Evolutionary conservation across 2,888 invertebrate genomes (phyloP).

Genomic region (Cryptophagus acutangulus): DNA sequence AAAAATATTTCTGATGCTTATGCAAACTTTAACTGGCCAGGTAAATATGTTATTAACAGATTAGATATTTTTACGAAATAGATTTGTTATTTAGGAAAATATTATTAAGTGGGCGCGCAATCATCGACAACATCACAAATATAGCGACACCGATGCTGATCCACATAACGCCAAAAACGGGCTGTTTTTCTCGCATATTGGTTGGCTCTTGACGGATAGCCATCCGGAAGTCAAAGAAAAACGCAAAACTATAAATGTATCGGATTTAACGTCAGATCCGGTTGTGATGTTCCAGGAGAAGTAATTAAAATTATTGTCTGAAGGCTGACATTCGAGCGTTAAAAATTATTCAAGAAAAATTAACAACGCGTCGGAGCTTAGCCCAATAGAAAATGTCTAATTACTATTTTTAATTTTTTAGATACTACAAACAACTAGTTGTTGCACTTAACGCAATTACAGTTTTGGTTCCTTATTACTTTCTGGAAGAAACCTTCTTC

Average conservation of each 20-base stretch:
- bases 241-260: conserved; percentile 79
- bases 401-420: conserved; percentile 42
- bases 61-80: too few relatives aligned
- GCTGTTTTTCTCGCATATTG: conserved; percentile 94
- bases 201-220: conserved; percentile 85
- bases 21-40: conserved; percentile 71
- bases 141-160: conserved; percentile 83
- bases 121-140: conserved; percentile 85
- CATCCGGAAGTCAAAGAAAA: conserved; percentile 84
- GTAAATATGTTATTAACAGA: too few relatives aligned
- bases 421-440: conserved; percentile 59
- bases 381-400: too few relatives aligned
- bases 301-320: conserved; percentile 60
- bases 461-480: conserved; percentile 75
- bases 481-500: conserved; percentile 60
- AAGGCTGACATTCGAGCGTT: too few relatives aligned
- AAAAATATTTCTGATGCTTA: conserved; percentile 69
- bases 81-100: too few relatives aligned
- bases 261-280: conserved; percentile 79
- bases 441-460: conserved; percentile 6
- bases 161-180: conserved; percentile 81
- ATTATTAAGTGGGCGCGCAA: conserved; percentile 83
- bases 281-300: conserved; percentile 82
- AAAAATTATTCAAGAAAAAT: too few relatives aligned
- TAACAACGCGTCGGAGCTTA: too few relatives aligned